Conservation (phyloP, 64 coral and sea anemone genomes). For the Exaiptasia diaphana region DNA sequence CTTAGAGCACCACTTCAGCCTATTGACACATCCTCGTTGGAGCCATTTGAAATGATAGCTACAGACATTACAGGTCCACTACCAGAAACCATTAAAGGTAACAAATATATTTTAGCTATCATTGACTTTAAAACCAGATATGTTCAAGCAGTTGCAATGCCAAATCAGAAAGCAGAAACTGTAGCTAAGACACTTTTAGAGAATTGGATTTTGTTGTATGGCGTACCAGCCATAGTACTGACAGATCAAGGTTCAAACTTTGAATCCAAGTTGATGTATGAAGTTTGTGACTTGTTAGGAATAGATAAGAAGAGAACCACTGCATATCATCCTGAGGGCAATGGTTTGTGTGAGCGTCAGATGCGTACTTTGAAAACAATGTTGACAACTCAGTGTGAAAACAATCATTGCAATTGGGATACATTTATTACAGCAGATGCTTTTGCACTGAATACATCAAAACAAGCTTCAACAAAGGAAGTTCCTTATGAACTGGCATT, state of each 20-base stretch:
- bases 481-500: neutral
- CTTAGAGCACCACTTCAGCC: neutral
- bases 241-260: neutral
- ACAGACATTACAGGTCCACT: neutral
- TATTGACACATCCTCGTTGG: neutral
- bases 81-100: neutral
- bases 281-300: neutral
- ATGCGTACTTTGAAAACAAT: neutral
- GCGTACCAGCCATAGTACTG: neutral
- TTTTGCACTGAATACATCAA: neutral
- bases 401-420: neutral
- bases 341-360: slow-evolving; percentile 22
- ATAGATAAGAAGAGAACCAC: slow-evolving; percentile 13
- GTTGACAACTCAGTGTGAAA: neutral
- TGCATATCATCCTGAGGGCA: slow-evolving; percentile 17
- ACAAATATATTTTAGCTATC: neutral
- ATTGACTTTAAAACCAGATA: neutral
- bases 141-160: neutral
- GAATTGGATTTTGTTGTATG: neutral
- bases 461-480: neutral
- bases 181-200: neutral
- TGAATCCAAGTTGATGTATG: neutral
- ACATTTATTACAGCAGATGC: neutral
- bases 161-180: neutral
- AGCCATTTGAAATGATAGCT: neutral